Conservation (phyloP, 2,888 invertebrate genomes). For the Marronus borbonicus region DNA sequence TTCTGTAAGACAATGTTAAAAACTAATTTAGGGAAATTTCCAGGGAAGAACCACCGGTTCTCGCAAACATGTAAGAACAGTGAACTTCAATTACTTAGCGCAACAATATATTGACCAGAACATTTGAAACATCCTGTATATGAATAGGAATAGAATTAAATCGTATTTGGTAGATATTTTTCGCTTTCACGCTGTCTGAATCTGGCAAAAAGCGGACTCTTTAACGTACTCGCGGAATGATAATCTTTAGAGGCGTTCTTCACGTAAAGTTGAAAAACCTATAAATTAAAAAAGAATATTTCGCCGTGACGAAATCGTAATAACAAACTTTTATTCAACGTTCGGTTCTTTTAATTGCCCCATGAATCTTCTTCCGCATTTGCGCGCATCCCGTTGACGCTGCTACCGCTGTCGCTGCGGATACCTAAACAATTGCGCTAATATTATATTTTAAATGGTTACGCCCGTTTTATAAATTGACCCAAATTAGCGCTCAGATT, state of each 20-base stretch:
- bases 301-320: constrained; percentile 14
- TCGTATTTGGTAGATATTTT: neutral
- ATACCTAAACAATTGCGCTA: constrained; percentile 12
- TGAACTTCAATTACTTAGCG: too few species aligned
- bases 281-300: constrained; percentile 23
- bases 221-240: neutral
- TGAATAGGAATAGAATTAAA: neutral
- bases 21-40: too few species aligned
- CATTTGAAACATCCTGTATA: too few species aligned
- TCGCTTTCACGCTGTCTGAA: neutral
- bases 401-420: neutral
- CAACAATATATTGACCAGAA: too few species aligned
- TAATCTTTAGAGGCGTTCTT: neutral
- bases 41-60: too few species aligned
- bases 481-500: constrained; percentile 2
- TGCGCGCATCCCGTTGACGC: neutral
- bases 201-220: neutral
- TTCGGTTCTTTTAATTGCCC: constrained; percentile 14
- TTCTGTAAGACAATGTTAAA: neutral
- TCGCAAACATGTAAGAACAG: too few species aligned
- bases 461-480: neutral
- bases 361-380: constrained; percentile 21
- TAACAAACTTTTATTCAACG: constrained; percentile 32
- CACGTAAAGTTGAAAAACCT: constrained; percentile 13
- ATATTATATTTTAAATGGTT: constrained; percentile 11